Percentiles rank a stretch among this genome's conserved stretches.
These are phyloP conservation scores for Catharus bicknelli DNA, from an alignment of 2,113 vertebrate species.

Conservation along the genomic window DNA sequence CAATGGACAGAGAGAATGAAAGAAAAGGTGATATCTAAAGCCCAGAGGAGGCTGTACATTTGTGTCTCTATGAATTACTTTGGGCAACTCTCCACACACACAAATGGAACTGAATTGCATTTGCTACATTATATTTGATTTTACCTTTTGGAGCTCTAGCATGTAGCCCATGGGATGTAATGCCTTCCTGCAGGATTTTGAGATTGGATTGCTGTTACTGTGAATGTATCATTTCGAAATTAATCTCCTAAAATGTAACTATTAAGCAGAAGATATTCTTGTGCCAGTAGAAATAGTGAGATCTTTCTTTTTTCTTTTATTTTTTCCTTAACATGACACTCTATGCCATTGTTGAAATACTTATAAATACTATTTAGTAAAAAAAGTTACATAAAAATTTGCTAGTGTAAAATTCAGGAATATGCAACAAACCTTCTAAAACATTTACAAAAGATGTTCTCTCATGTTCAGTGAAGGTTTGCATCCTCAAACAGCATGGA, in stretches of 20 bases:
- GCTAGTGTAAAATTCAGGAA: not conserved
- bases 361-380: not conserved
- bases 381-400: not conserved
- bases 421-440: not conserved
- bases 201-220: not conserved
- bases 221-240: not conserved
- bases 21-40: not conserved
- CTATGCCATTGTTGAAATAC: not conserved
- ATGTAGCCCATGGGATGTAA: not conserved
- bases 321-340: not conserved
- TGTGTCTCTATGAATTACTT: not conserved
- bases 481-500: not conserved
- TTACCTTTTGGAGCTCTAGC: not conserved
- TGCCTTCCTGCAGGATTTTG: not conserved
- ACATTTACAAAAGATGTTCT: not conserved
- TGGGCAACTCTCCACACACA: not conserved
- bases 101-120: not conserved
- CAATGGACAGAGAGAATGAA: not conserved
- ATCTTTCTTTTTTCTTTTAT: not conserved
- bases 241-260: not conserved
- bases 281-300: not conserved
- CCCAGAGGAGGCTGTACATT: not conserved
- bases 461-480: not conserved
- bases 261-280: not conserved
- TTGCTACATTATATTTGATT: not conserved